Conservation (phyloP, 2,113 vertebrate species). For the Pseudorectes ferrugineus region DNA sequence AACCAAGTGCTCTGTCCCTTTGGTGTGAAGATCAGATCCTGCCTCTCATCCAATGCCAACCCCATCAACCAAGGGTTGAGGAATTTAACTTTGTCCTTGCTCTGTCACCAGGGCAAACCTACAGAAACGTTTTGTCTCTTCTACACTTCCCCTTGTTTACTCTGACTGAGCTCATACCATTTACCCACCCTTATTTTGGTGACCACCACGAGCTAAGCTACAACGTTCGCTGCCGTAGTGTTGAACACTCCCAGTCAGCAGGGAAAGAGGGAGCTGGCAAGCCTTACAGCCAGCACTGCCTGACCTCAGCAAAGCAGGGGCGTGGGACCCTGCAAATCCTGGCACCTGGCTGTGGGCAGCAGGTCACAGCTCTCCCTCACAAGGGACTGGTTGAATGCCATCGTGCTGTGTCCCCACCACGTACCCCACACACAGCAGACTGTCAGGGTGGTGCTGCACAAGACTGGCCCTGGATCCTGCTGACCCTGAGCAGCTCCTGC, state of each 20-base stretch:
- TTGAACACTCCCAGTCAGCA: background rate
- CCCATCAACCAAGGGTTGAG: background rate
- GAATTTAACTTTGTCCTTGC: background rate
- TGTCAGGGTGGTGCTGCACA: background rate
- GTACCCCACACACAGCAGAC: background rate
- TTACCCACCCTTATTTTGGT: background rate
- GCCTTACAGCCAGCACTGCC: background rate
- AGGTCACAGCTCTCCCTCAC: background rate
- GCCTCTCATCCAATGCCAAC: background rate
- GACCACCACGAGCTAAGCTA: background rate
- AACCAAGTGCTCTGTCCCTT: background rate
- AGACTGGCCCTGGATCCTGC: background rate
- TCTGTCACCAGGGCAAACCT: background rate
- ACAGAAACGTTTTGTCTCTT: background rate
- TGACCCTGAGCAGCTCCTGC: background rate
- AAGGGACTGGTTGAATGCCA: background rate
- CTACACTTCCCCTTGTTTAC: background rate
- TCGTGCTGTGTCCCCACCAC: accelerated
- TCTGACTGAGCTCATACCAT: background rate
- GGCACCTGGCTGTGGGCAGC: background rate
- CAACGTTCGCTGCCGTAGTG: accelerated
- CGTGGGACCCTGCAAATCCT: accelerated
- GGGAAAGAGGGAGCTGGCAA: background rate
- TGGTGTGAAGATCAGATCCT: background rate
- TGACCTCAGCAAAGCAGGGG: background rate